These are phyloP conservation scores for Leucoma salicis DNA, from an alignment of 2,888 invertebrate species.

Conservation along the genomic window DNA sequence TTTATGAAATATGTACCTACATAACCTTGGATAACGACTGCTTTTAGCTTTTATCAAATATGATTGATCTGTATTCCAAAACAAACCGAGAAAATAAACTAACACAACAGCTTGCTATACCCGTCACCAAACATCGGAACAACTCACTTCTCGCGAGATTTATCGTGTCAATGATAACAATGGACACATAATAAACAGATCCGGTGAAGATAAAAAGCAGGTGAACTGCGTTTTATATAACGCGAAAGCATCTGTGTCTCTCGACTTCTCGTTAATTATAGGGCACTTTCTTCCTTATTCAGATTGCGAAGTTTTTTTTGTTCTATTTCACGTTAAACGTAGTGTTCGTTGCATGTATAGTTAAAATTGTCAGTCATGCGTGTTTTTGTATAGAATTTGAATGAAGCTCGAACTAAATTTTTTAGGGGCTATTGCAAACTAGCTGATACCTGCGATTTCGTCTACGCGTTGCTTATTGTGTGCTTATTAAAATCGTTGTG, in stretches of 20 bases:
- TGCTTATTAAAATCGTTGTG: no score
- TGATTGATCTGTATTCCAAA: no score
- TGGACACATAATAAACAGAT: conserved; percentile 42
- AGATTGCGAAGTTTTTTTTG: conserved; percentile 33
- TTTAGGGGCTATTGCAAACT: no score
- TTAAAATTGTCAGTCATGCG: conserved; percentile 25
- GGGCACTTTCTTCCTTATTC: conserved; percentile 59
- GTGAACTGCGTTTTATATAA: conserved; percentile 64
- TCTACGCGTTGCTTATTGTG: no score
- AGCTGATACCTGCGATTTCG: no score
- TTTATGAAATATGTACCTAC: no score
- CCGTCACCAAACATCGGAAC: no score
- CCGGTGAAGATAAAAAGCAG: conserved; percentile 56
- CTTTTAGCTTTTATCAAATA: no score
- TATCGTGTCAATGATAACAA: conserved; percentile 29
- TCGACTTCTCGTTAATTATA: conserved; percentile 62
- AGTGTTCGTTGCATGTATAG: conserved; percentile 8
- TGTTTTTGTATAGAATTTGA: conserved; percentile 8
- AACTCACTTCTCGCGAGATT: no score
- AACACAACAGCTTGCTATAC: no score
- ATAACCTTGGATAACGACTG: no score
- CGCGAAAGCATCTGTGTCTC: conserved; percentile 60
- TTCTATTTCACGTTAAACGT: conserved; percentile 16
- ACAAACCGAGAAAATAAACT: no score
- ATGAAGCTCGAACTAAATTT: neutral